These are phyloP conservation scores for Heliornis fulica DNA, from an alignment of 2,113 vertebrate species.

Conservation along the genomic window DNA sequence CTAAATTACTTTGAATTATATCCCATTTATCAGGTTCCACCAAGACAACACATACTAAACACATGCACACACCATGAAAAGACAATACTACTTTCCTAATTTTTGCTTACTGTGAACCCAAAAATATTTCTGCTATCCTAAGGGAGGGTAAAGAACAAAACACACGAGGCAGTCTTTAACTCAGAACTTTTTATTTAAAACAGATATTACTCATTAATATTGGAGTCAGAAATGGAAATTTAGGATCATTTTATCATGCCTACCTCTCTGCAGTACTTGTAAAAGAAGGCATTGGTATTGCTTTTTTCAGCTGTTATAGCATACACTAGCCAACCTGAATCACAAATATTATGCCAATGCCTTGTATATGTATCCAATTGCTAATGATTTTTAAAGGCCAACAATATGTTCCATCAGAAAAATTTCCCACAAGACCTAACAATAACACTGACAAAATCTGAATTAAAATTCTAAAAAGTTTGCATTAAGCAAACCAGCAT, in stretches of 20 bases:
- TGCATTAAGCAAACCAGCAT: neutral
- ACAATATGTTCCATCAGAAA: conserved; percentile 4
- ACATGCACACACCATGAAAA: neutral
- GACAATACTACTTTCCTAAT: neutral
- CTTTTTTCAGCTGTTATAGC: neutral
- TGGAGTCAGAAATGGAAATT: neutral
- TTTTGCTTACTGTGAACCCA: neutral
- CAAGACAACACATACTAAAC: neutral
- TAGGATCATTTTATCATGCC: neutral
- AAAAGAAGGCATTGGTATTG: neutral
- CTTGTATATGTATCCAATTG: conserved; percentile 24
- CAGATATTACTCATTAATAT: neutral
- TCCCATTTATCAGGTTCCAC: neutral
- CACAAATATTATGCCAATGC: neutral
- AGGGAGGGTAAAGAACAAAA: neutral
- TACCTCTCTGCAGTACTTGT: neutral
- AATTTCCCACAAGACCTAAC: neutral
- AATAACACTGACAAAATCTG: conserved; percentile 6
- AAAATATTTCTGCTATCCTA: neutral
- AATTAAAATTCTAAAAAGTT: conserved; percentile 41
- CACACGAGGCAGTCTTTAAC: neutral
- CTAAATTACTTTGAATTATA: neutral
- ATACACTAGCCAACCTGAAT: neutral
- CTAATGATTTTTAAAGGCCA: conserved; percentile 54
- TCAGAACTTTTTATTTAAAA: neutral